phyloP scores from a whole-genome alignment of 2,797 vertebrate genomes.

The Microchirus variegatus region DNA sequence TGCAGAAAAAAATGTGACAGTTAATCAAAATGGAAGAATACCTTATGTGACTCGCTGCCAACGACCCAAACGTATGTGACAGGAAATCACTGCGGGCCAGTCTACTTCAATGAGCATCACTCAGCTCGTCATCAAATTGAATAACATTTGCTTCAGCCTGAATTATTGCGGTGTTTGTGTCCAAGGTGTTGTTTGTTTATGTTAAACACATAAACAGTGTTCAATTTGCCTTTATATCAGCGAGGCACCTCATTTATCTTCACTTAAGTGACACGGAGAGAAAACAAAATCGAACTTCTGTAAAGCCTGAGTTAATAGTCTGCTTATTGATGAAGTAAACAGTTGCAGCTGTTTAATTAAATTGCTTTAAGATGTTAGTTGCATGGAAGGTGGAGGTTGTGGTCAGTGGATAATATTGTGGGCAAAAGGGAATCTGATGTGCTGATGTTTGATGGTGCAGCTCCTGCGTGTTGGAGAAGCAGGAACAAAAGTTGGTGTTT shows the following conservation, averaged over 20 bases:
- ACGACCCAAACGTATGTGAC: slow-evolving; percentile 37
- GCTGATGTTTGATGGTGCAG: too few relatives aligned
- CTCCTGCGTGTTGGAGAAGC: too few relatives aligned
- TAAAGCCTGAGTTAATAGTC: neutral
- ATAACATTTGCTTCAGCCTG: slow-evolving; percentile 11
- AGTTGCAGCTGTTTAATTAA: slow-evolving; percentile 1
- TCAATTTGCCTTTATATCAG: slow-evolving; percentile 25
- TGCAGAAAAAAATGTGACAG: slow-evolving; percentile 40
- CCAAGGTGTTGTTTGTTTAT: slow-evolving; percentile 1
- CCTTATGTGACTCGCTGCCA: slow-evolving; percentile 30
- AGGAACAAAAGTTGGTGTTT: too few relatives aligned
- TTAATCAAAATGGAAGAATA: slow-evolving; percentile 46
- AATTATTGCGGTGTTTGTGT: slow-evolving; percentile 24
- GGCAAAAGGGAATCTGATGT: too few relatives aligned
- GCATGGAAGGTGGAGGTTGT: neutral
- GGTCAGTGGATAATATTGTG: too few relatives aligned
- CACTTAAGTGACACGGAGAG: neutral
- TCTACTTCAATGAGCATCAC: slow-evolving; percentile 31
- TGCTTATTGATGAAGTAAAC: slow-evolving; percentile 11
- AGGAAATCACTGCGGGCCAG: slow-evolving; percentile 39
- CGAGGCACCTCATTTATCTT: slow-evolving; percentile 7
- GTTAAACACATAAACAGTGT: slow-evolving; percentile 29
- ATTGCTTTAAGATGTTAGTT: slow-evolving; percentile 1
- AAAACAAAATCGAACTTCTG: slow-evolving; percentile 10
- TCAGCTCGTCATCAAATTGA: slow-evolving; percentile 33